Evolutionary conservation across 2,888 invertebrate species (phyloP).

Genomic region (Drosophila stalkeri): DNA sequence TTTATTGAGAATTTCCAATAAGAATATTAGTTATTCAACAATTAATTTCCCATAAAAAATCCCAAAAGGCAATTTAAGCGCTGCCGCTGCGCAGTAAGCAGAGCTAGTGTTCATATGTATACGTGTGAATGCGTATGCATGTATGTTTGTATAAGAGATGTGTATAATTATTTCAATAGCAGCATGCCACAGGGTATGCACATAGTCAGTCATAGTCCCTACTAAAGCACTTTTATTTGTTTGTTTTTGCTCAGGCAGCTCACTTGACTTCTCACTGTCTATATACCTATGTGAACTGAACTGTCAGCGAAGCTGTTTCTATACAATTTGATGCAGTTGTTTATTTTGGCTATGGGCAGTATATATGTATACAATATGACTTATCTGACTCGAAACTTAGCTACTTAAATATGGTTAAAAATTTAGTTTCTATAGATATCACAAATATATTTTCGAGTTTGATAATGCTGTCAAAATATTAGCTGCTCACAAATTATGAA

Average conservation of each 20-base stretch:
- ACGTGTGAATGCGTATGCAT: too few species aligned
- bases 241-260: background rate
- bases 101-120: too few species aligned
- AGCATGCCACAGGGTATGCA: background rate
- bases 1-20: too few species aligned
- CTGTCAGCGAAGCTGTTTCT: background rate
- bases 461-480: background rate
- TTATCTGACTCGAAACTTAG: background rate
- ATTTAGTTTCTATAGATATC: background rate
- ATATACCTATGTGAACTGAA: slow-evolving; percentile 3
- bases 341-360: background rate
- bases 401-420: background rate
- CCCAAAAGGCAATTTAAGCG: too few species aligned
- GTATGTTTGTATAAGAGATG: too few species aligned
- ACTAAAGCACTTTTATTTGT: background rate
- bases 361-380: background rate
- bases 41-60: too few species aligned
- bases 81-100: too few species aligned
- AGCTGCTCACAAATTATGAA: background rate
- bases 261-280: background rate
- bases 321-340: background rate
- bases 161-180: too few species aligned
- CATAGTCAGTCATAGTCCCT: background rate
- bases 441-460: background rate
- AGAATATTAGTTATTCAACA: too few species aligned